Evolutionary conservation across 2,113 vertebrate species (phyloP), one percentile per base, ranked within the genome.

Genomic region (Aleadryas rufinucha): DNA sequence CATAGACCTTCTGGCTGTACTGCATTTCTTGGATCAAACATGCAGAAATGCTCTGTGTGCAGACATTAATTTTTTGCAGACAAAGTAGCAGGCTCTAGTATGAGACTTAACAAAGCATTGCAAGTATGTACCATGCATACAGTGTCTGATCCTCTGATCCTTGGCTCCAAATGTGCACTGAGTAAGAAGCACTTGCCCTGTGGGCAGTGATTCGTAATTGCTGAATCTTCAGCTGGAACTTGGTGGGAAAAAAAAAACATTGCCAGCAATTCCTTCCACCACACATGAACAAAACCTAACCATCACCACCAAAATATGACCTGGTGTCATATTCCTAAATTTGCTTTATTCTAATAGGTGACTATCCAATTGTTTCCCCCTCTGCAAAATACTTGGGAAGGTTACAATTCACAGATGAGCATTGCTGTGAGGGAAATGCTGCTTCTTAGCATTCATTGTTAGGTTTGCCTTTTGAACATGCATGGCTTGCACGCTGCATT

Each of bases 181-280:
- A 72, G 54, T 61, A 68, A 84, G n/a, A 61, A 83, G 35, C 1
- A 1, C 50, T 90, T 88, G 57, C 53, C 64, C 47, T 70, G 30
- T 50, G 54, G 83, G 39, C n/a, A 47, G 63, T 86, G 88, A 45
- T 84, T 95, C 52, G 31, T 71, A 31, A 24, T 21, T 90, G 39
- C 19, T 71, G 49, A 60, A 84, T 87, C 72, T 91, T 89, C 56
- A 47, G 22, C 54, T 92, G 71, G 45, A 54, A 12, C 16, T 69
- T 69, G 7, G 13, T 3, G 3, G n/a, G 30, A 13, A 2, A 4
- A 18, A 14, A 18, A 21, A 23, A 19, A 1, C 1, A 35, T 18
- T 70, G 47, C 42, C 30, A 53, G 39, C 19, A 70, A 37, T 78
- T 35, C 18, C 20, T 87, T 74, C 63, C 7, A 64, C 19, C 27